These are phyloP conservation scores for Penelope pileata DNA, from an alignment of 2,113 vertebrate species.

Conservation along the genomic window DNA sequence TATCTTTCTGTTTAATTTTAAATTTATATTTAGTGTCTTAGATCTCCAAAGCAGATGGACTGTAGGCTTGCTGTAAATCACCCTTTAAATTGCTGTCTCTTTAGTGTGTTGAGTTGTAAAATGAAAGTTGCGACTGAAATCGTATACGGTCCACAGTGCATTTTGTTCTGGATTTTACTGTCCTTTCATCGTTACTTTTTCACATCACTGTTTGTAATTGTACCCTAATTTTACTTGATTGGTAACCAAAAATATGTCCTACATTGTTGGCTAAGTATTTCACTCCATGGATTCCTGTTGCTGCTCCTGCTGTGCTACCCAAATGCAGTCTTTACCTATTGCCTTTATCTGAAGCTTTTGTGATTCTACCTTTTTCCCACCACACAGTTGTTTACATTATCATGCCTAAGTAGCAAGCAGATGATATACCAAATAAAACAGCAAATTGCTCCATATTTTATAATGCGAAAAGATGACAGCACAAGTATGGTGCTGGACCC, in stretches of 20 bases:
- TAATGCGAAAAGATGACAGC: background rate
- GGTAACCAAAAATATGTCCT: background rate
- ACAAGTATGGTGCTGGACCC: background rate
- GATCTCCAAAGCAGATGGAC: conserved; percentile 58
- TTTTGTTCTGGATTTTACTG: background rate
- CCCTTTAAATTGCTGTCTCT: conserved; percentile 29
- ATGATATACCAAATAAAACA: background rate
- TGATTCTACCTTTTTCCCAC: background rate
- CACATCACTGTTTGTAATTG: accelerated
- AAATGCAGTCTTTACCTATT: background rate
- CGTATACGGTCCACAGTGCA: background rate
- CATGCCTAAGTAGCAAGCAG: background rate
- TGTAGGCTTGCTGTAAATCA: conserved; percentile 60
- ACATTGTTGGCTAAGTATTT: accelerated
- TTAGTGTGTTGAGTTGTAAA: background rate
- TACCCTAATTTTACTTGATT: background rate
- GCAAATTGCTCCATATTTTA: background rate
- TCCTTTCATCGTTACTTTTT: background rate
- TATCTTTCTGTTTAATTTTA: conserved; percentile 31
- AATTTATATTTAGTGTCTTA: conserved; percentile 30
- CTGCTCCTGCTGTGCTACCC: accelerated
- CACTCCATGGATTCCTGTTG: accelerated
- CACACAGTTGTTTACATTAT: background rate
- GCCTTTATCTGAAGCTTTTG: background rate
- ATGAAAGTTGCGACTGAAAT: background rate